Base-by-base conservation (phyloP, 92 coral and sea anemone genomes). In the Palythoa grandiflora region DNA sequence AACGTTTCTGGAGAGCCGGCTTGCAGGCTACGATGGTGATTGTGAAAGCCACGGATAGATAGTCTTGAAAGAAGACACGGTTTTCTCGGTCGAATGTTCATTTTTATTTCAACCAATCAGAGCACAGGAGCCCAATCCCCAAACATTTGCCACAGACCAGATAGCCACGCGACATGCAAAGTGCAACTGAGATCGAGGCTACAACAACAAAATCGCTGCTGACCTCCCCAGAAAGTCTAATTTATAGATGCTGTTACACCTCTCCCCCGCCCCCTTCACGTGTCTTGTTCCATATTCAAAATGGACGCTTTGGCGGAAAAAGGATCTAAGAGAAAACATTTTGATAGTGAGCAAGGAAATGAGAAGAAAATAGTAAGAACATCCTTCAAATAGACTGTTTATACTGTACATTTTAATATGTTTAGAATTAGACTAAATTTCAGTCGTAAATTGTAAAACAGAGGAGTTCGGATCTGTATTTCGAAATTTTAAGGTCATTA, bases 241-340 rank as follows among this genome's bases (percentile, higher is more conserved):
- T 1, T 2, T 63, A 55, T 55, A 55, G n/a, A 55, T 55, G 50
- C 3, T 55, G 70, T 1, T 63, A 78, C 84, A 60, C 84, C 84
- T 39, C 53, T 28, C 38, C 55, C 84, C 84, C 53, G 53, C 84
- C 84, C 73, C 57, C 15, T 79, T 79, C 72, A 79, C 84, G 84
- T 79, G 84, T 35, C 66, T 7, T 10, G 16, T 38, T 20, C 63
- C 53, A 55, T 17, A 79, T 38, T 66, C 84, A 92, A 51, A 6
- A 93, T 95, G 96, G 95, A 94, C 89, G 89, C 95, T 1, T 77
- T 53, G 70, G 80, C 38, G 5, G 89, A 68, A 0, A 63, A 48
- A 39, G 86, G 87, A 36, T 70, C 89, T 1, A 93, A 92, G 89
- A 83, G 94, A 60, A 93, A 92, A 71, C 94, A 93, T 90, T 95